Conservation (phyloP, 2,888 invertebrate species). For the Eulithis prunata region DNA sequence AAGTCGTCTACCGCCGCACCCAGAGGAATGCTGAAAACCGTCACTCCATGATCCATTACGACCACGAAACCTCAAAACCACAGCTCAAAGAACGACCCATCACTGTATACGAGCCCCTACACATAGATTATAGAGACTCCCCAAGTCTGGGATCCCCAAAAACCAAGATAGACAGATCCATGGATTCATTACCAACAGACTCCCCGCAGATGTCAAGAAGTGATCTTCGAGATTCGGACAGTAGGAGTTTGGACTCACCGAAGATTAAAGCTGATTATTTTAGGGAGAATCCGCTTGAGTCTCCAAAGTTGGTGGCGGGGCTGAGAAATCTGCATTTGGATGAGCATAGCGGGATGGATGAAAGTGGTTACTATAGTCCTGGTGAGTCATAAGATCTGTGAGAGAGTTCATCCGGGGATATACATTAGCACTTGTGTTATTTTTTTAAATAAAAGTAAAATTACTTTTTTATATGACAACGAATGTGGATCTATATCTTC, state of each 20-base stretch:
- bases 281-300: slow-evolving; percentile 70
- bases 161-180: slow-evolving; percentile 71
- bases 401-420: too few relatives aligned
- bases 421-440: too few relatives aligned
- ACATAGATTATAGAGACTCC: slow-evolving; percentile 75
- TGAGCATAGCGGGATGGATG: slow-evolving; percentile 79
- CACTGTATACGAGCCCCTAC: slow-evolving; percentile 77
- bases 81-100: slow-evolving; percentile 73
- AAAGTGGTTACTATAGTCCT: slow-evolving; percentile 80
- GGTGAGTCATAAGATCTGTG: slow-evolving; percentile 50
- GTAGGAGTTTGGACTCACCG: slow-evolving; percentile 74
- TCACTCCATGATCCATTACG: slow-evolving; percentile 82
- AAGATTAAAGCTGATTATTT: slow-evolving; percentile 74
- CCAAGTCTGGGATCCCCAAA: slow-evolving; percentile 75
- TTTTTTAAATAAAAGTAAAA: too few relatives aligned
- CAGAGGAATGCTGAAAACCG: slow-evolving; percentile 75
- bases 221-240: slow-evolving; percentile 74
- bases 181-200: slow-evolving; percentile 77
- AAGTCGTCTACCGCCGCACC: slow-evolving; percentile 72
- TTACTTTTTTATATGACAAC: too few relatives aligned
- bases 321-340: slow-evolving; percentile 75
- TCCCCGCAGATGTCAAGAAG: slow-evolving; percentile 74
- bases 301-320: slow-evolving; percentile 73
- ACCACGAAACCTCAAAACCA: slow-evolving; percentile 72
- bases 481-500: too few relatives aligned